These are phyloP conservation scores for Melanocharis versteri DNA, from an alignment of 2,113 vertebrate genomes.

Conservation along the genomic window DNA sequence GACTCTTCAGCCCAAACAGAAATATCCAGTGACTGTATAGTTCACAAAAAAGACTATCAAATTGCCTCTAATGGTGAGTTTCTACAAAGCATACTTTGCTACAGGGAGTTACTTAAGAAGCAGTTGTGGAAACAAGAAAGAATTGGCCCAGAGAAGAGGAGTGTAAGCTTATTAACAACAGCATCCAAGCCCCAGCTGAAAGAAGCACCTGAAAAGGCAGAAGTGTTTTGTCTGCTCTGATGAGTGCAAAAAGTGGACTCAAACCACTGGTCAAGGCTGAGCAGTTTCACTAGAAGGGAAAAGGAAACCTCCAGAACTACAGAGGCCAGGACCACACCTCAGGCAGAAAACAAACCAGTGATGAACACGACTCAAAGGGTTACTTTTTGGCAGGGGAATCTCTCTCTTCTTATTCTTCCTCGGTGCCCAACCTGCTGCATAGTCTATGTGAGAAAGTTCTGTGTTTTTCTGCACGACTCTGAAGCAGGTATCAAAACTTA, in stretches of 20 bases:
- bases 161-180: neutral
- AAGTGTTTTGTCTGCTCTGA: neutral
- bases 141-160: neutral
- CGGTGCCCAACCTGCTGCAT: neutral
- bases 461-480: neutral
- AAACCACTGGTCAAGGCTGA: neutral
- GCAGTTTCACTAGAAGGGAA: neutral
- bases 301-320: neutral
- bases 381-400: neutral
- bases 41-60: neutral
- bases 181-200: neutral
- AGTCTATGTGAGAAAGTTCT: neutral
- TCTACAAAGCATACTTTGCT: slow-evolving; percentile 10
- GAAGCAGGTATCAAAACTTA: neutral
- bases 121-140: neutral
- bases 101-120: slow-evolving; percentile 6
- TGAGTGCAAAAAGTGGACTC: rapidly evolving
- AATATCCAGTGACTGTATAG: neutral
- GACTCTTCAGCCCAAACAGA: neutral
- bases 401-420: neutral
- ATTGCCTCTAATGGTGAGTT: neutral
- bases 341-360: neutral
- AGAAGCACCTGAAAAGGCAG: neutral
- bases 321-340: neutral
- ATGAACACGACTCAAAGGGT: neutral